Base-by-base conservation (phyloP, 2,113 vertebrate genomes). In the Gadus macrocephalus region DNA sequence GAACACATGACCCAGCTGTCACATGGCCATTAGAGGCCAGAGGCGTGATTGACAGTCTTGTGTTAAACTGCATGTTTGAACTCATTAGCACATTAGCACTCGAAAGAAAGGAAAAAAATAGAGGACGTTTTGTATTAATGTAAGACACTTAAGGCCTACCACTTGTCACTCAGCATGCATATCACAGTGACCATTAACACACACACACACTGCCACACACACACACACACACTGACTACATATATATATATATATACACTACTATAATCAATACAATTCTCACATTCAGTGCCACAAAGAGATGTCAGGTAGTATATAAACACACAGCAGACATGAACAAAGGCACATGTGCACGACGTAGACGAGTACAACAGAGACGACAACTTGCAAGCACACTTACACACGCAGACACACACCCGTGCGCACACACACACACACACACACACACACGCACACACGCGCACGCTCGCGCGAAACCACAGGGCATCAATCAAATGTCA, bases 1-100 rank as follows among this genome's bases (percentile, higher is more conserved):
- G 84, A 84, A 81, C 65, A 69, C 76, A 81, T 80, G 86, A 84
- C 78, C 78, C 69, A 25, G 70, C 80, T 89, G 86, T 90, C 89
- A 88, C 78, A 89, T 78, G 79, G 79, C 75, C 80, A 85, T 14
- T 49, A 90, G 88, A 89, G 86, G 85, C 88, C 84, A 86, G 75
- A 56, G 84, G 83, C 80, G 85, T 91, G 88, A 91, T 90, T 91
- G 90, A 88, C 89, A 90, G 77, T 71, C 71, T 66, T 74, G 82
- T 85, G 89, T 87, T 88, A 90, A 91, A 90, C 85, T 88, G 76
- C 77, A 76, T 81, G 78, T 88, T 90, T 90, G 78, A 89, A 88
- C 85, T 88, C 87, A 88, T 90, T 90, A 89, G 76, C 87, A 87
- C 83, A 83, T 87, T 80, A 86, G 84, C 77, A 49, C 42, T 49